These are phyloP conservation scores for Vanessa tameamea DNA, from an alignment of 1,140 invertebrate species.

Conservation along the genomic window DNA sequence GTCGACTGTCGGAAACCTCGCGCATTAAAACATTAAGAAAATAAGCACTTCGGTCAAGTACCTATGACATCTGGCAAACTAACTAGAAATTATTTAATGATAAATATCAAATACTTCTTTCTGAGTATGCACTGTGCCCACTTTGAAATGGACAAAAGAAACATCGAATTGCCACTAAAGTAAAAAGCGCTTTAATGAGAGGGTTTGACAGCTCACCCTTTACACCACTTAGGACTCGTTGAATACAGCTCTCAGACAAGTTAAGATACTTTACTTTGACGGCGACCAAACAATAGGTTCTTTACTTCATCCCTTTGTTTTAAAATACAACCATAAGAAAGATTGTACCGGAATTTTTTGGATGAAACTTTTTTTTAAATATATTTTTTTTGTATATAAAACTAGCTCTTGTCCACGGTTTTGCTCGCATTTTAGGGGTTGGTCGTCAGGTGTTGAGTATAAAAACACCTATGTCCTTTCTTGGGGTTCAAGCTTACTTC, in stretches of 20 bases:
- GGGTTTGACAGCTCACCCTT: constrained; percentile 34
- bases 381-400: no score
- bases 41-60: no score
- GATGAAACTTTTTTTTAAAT: neutral
- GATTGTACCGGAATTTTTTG: neutral
- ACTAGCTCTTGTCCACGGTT: no score
- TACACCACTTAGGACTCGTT: constrained; percentile 29
- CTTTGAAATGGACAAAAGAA: constrained; percentile 14
- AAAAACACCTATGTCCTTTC: no score
- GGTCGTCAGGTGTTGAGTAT: no score
- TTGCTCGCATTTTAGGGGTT: no score
- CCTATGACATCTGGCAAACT: no score
- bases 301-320: constrained; percentile 32
- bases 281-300: constrained; percentile 30
- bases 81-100: no score
- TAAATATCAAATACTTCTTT: neutral
- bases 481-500: no score
- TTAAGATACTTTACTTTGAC: constrained; percentile 40
- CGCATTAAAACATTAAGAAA: no score
- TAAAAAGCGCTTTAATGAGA: constrained; percentile 33
- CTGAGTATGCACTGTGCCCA: neutral
- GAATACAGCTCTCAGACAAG: constrained; percentile 38
- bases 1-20: no score
- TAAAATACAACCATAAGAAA: constrained; percentile 12
- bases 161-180: constrained; percentile 34